Conservation (phyloP, 2,797 vertebrate genomes). For the Acestrorhynchus altus region DNA sequence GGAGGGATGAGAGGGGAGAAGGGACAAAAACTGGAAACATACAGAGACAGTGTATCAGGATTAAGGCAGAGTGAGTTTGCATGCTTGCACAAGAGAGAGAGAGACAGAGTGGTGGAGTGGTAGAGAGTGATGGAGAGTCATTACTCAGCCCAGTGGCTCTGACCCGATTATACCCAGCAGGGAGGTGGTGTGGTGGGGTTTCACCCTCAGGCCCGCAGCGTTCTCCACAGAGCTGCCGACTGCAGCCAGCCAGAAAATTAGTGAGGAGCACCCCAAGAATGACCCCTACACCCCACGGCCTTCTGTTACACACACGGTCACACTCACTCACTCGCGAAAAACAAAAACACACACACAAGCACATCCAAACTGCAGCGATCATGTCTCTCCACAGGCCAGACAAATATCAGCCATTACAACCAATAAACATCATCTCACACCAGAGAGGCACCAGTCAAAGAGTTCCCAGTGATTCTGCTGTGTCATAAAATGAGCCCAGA, state of each 20-base stretch:
- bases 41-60: no score
- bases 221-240: conserved; percentile 40
- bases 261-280: conserved; percentile 67
- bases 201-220: conserved; percentile 66
- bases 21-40: background rate
- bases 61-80: background rate
- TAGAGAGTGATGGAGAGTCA: conserved; percentile 73
- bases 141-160: conserved; percentile 91
- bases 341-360: background rate
- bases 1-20: no score
- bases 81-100: background rate
- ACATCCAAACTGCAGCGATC: conserved; percentile 14
- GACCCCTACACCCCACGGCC: conserved; percentile 21
- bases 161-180: conserved; percentile 85
- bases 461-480: background rate
- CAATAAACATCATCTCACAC: background rate
- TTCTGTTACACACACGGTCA: conserved; percentile 42
- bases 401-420: conserved; percentile 9
- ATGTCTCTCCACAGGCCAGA: background rate
- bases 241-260: conserved; percentile 87
- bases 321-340: conserved; percentile 25
- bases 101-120: background rate
- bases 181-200: conserved; percentile 71
- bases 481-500: background rate
- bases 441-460: background rate